Conservation (phyloP, 2,797 vertebrate species). For the Gobio occitaniae region DNA sequence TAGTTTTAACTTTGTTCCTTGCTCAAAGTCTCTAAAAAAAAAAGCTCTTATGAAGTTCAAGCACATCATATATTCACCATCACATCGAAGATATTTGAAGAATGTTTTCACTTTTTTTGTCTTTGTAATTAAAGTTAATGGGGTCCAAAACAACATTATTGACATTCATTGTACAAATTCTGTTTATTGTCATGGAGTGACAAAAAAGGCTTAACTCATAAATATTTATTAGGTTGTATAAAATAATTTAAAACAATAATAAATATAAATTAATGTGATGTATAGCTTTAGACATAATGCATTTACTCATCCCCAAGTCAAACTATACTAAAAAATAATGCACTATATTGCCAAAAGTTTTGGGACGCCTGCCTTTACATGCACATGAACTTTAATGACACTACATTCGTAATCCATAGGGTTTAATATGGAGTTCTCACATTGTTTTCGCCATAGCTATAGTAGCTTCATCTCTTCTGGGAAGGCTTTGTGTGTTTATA, state of each 20-base stretch:
- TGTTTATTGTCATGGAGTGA: background rate
- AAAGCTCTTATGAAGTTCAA: background rate
- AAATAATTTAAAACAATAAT: background rate
- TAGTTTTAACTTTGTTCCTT: slow-evolving; percentile 7
- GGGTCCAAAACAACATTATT: background rate
- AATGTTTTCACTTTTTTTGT: background rate
- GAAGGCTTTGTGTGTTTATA: no score
- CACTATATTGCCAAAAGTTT: no score
- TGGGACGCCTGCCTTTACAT: no score
- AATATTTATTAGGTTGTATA: background rate
- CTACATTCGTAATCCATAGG: no score
- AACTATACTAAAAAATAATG: background rate
- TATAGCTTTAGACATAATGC: background rate
- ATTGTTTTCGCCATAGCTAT: no score
- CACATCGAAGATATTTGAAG: background rate
- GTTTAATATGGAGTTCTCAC: no score
- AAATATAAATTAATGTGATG: background rate
- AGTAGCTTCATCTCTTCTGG: no score
- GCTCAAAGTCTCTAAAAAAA: background rate
- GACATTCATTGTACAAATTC: background rate
- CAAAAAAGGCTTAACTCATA: background rate
- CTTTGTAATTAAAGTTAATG: background rate
- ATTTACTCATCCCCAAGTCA: background rate
- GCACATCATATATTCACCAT: background rate
- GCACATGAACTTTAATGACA: no score